phyloP scores from a whole-genome alignment of 2,797 vertebrate genomes.

The Allochrocebus solatus region DNA sequence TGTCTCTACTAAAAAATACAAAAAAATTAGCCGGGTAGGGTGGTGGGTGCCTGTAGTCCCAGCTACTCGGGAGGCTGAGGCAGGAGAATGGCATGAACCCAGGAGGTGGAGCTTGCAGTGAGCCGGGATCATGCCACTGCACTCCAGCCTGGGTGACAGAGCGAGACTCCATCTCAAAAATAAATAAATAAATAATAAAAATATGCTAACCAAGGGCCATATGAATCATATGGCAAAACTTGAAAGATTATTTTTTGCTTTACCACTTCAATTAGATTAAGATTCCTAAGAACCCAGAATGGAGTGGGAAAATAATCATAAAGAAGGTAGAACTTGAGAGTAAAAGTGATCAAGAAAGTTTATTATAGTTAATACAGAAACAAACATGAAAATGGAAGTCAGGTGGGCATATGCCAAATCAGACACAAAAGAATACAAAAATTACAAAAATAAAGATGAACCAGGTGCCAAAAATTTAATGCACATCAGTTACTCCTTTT shows the following conservation, averaged over 20 bases:
- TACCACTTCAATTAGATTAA: not conserved
- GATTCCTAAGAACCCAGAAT: not conserved
- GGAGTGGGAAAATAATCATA: not conserved
- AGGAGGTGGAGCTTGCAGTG: too few species aligned
- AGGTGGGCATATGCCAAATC: not conserved
- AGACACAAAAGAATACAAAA: not conserved
- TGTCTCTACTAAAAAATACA: too few species aligned
- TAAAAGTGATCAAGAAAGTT: not conserved
- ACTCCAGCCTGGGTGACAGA: too few species aligned
- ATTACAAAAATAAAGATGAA: not conserved
- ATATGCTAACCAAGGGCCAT: not conserved
- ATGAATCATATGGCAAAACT: not conserved
- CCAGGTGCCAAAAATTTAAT: not conserved
- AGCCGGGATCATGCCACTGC: rapidly evolving
- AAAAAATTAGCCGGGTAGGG: too few species aligned
- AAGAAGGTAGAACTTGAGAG: not conserved
- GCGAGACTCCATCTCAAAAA: too few species aligned
- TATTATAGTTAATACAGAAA: not conserved
- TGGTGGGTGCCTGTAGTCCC: too few species aligned
- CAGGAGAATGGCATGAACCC: too few species aligned
- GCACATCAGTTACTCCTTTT: not conserved
- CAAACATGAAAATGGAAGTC: not conserved
- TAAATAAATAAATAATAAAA: not conserved
- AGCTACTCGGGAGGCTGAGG: too few species aligned
- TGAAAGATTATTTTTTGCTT: not conserved